A percentile compares a stretch with the other conserved stretches of the same genome.
phyloP scores from a whole-genome alignment of 2,888 invertebrate species.

The Sicus ferrugineus region DNA sequence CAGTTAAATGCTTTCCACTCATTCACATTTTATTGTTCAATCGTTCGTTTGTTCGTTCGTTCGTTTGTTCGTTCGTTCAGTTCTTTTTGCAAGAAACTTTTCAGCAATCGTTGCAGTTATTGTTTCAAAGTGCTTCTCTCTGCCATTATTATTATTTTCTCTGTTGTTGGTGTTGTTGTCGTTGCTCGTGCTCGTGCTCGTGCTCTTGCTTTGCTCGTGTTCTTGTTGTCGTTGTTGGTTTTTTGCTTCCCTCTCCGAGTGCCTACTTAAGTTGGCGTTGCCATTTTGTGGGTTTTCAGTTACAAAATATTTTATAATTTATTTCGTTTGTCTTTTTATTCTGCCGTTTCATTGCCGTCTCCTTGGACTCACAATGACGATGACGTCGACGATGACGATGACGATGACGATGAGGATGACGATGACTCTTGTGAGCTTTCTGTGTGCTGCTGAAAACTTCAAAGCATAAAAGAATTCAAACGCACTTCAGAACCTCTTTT shows the following conservation, averaged over 20 bases:
- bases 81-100: conserved; percentile 26
- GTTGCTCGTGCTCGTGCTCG: conserved; percentile 8
- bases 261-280: conserved; percentile 27
- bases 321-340: conserved; percentile 24
- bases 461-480: conserved; percentile 22
- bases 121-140: conserved; percentile 33
- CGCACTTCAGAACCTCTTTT: conserved; percentile 24
- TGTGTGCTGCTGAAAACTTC: conserved; percentile 10
- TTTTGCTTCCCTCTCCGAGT: conserved; percentile 9
- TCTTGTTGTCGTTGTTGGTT: conserved; percentile 18
- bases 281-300: conserved; percentile 32
- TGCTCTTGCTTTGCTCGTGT: neutral
- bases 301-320: conserved; percentile 29
- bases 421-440: conserved; percentile 20
- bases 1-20: conserved; percentile 30
- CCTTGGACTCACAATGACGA: conserved; percentile 7
- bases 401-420: neutral
- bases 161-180: conserved; percentile 8
- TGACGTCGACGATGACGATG: neutral
- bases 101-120: conserved; percentile 32
- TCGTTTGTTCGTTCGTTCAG: conserved; percentile 19
- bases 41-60: conserved; percentile 15
- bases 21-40: conserved; percentile 19
- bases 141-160: conserved; percentile 6
- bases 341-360: conserved; percentile 10